These are phyloP conservation scores for Caenorhabditis sp. DNA, from an alignment of 2,888 invertebrate species.

Conservation along the genomic window DNA sequence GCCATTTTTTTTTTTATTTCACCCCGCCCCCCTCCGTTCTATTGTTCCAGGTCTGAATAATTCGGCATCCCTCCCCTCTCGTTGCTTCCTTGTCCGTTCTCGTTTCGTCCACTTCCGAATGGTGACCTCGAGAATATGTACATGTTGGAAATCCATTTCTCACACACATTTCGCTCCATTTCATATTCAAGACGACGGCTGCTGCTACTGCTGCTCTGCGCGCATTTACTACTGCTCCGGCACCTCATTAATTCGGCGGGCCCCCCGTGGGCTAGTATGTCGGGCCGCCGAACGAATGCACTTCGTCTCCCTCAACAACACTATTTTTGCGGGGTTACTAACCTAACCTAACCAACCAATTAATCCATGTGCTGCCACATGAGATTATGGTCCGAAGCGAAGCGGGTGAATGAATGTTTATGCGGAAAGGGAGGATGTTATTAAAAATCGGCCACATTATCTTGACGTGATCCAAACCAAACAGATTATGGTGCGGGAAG, in stretches of 20 bases:
- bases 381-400: constrained; percentile 14
- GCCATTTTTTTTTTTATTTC: constrained; percentile 16
- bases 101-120: background rate
- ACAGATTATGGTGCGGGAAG: too few relatives aligned
- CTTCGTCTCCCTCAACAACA: constrained; percentile 16
- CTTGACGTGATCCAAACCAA: too few relatives aligned
- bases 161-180: constrained; percentile 61
- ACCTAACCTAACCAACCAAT: constrained; percentile 47
- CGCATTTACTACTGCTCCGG: constrained; percentile 1
- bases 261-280: constrained; percentile 23
- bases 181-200: constrained; percentile 53
- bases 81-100: background rate
- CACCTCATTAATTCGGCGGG: constrained; percentile 61
- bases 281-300: constrained; percentile 23
- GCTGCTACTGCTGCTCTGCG: background rate
- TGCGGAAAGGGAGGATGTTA: background rate
- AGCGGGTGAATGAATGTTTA: too few relatives aligned
- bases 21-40: constrained; percentile 15
- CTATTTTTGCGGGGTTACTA: background rate
- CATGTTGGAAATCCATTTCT: constrained; percentile 61
- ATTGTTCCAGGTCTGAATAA: constrained; percentile 40
- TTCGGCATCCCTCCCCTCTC: constrained; percentile 33
- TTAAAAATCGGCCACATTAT: too few relatives aligned
- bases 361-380: constrained; percentile 22
- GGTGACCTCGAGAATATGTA: constrained; percentile 31